Conservation (phyloP, 2,797 vertebrate species). For the Hydrocynus forskahlii region DNA sequence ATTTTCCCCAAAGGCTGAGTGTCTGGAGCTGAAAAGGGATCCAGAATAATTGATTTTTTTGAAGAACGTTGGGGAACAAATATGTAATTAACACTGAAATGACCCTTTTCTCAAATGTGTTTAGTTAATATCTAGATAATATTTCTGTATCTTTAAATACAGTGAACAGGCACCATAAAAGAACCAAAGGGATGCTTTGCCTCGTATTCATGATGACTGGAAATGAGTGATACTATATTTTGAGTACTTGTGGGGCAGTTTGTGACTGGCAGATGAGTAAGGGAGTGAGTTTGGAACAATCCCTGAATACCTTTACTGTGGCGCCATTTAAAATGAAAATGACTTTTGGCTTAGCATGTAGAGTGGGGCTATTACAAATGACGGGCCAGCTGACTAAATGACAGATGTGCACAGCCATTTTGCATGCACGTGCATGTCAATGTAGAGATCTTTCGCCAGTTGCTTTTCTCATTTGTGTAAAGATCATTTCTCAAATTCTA, state of each 20-base stretch:
- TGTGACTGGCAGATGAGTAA: constrained; percentile 21
- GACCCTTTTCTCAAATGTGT: constrained; percentile 18
- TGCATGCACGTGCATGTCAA: constrained; percentile 47
- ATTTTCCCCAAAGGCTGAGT: constrained; percentile 4
- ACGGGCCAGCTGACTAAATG: constrained; percentile 62
- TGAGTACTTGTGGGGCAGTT: neutral
- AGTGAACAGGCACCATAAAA: neutral
- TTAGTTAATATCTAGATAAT: constrained; percentile 11
- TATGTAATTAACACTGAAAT: constrained; percentile 29
- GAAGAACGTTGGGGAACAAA: constrained; percentile 4
- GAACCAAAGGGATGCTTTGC: neutral
- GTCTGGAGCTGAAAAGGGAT: constrained; percentile 1
- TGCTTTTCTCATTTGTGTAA: constrained; percentile 59
- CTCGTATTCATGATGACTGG: neutral
- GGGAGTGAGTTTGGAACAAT: constrained; percentile 21
- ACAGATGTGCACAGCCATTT: constrained; percentile 55
- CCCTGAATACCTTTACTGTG: constrained; percentile 18
- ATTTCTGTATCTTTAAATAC: constrained; percentile 18
- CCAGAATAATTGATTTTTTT: constrained; percentile 31
- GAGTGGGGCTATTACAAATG: constrained; percentile 57
- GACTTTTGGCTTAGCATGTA: constrained; percentile 51
- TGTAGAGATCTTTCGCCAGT: constrained; percentile 48
- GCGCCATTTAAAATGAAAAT: constrained; percentile 71
- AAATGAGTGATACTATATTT: neutral
- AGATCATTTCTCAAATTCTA: constrained; percentile 62